These are phyloP conservation scores for Neosalanx taihuensis DNA, from an alignment of 2,797 vertebrate genomes.

Conservation along the genomic window DNA sequence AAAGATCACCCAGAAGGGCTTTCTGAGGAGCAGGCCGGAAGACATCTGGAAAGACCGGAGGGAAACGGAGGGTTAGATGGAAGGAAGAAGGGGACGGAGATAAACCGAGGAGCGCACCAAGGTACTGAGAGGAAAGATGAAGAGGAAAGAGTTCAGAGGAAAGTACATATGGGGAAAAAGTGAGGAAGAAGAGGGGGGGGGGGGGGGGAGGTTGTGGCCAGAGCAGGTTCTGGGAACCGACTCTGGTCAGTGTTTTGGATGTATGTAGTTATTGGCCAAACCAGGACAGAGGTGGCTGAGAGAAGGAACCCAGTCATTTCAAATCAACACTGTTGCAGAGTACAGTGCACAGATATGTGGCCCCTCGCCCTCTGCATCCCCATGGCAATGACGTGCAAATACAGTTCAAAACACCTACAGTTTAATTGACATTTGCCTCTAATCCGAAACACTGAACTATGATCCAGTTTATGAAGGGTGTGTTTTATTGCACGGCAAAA, in stretches of 20 bases:
- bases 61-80: neutral
- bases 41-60: slow-evolving; percentile 44
- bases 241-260: slow-evolving; percentile 22
- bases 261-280: slow-evolving; percentile 9
- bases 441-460: neutral
- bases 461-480: neutral
- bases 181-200: slow-evolving; percentile 13
- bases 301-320: slow-evolving; percentile 13
- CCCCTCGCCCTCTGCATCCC: slow-evolving; percentile 28
- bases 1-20: slow-evolving; percentile 28
- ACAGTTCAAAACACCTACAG: neutral
- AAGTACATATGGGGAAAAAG: slow-evolving; percentile 3
- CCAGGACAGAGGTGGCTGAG: slow-evolving; percentile 16
- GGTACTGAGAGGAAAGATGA: neutral
- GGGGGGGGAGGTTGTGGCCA: slow-evolving; percentile 28
- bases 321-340: slow-evolving; percentile 26
- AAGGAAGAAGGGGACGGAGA: neutral
- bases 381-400: slow-evolving; percentile 21
- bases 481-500: neutral
- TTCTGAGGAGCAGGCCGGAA: slow-evolving; percentile 24
- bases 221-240: slow-evolving; percentile 25
- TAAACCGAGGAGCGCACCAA: neutral
- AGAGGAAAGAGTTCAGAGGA: slow-evolving; percentile 14
- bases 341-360: slow-evolving; percentile 8
- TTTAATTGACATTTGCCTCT: no score